Percentiles rank a stretch among this genome's conserved stretches.
phyloP scores from a whole-genome alignment of 2,113 vertebrate genomes.

The Pluvialis apricaria region DNA sequence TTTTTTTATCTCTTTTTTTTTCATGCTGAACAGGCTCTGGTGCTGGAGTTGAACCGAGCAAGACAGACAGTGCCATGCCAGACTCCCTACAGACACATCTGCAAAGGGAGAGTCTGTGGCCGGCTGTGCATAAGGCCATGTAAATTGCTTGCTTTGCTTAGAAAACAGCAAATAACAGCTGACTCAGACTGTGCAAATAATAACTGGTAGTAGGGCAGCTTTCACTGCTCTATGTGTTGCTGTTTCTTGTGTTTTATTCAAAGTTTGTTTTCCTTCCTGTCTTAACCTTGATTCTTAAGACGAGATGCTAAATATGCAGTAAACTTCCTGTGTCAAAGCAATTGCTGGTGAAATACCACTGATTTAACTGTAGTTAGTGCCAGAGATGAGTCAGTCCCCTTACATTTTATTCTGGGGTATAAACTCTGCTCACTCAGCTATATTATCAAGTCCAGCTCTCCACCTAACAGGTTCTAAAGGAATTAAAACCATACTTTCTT shows the following conservation, averaged over 20 bases:
- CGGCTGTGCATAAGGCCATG: not conserved
- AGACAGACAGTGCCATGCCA: fast-evolving
- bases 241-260: not conserved
- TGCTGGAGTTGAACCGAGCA: not conserved
- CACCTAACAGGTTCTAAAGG: not conserved
- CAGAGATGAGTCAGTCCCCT: not conserved
- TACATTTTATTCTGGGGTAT: not conserved
- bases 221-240: not conserved
- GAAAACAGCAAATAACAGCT: not conserved
- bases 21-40: not conserved
- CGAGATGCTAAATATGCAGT: not conserved
- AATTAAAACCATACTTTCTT: conserved; percentile 11
- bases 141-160: not conserved
- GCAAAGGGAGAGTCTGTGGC: not conserved
- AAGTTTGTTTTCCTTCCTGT: not conserved
- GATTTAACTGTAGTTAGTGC: not conserved
- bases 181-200: not conserved
- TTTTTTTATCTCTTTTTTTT: not conserved
- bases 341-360: not conserved
- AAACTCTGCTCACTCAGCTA: not conserved
- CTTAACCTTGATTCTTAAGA: not conserved
- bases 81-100: not conserved
- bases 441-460: not conserved
- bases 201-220: not conserved
- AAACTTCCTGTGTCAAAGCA: not conserved